phyloP scores from a whole-genome alignment of 37 sponge, comb jelly and placozoan species.

The Chondrosia reniformis region DNA sequence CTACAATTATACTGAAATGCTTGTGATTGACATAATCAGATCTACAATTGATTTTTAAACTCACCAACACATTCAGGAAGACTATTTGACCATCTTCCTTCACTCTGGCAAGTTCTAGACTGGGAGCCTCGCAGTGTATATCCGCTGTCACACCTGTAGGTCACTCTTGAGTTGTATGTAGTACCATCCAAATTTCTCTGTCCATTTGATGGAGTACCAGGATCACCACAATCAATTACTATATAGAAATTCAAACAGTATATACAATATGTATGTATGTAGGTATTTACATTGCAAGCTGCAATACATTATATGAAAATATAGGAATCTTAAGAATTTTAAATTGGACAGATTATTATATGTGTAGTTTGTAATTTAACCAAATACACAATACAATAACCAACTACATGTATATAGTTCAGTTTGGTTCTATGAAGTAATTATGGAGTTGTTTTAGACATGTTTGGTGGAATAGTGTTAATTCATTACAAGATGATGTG shows the following conservation, averaged over 20 bases:
- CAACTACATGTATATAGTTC: no score
- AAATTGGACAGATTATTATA: no score
- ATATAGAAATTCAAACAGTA: background rate
- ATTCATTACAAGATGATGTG: no score
- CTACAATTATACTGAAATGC: background rate
- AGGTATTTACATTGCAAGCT: no score
- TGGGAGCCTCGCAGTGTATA: background rate
- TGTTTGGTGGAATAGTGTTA: no score
- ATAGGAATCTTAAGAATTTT: no score
- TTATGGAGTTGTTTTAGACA: no score
- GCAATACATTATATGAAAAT: background rate
- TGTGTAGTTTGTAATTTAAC: no score
- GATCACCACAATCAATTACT: slow-evolving; percentile 1
- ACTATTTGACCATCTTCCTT: slow-evolving; percentile 51
- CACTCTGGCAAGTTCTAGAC: slow-evolving; percentile 20
- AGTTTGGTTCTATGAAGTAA: no score
- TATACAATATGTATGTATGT: no score
- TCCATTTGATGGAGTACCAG: slow-evolving; percentile 10
- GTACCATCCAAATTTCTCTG: background rate
- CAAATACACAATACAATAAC: no score
- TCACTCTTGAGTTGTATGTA: background rate
- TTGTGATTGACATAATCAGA: background rate
- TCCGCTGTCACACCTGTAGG: background rate
- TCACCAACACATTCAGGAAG: slow-evolving; percentile 6
- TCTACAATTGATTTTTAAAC: background rate